Conservation (phyloP, 1,140 invertebrate species). For the Caenorhabditis inopinata region DNA sequence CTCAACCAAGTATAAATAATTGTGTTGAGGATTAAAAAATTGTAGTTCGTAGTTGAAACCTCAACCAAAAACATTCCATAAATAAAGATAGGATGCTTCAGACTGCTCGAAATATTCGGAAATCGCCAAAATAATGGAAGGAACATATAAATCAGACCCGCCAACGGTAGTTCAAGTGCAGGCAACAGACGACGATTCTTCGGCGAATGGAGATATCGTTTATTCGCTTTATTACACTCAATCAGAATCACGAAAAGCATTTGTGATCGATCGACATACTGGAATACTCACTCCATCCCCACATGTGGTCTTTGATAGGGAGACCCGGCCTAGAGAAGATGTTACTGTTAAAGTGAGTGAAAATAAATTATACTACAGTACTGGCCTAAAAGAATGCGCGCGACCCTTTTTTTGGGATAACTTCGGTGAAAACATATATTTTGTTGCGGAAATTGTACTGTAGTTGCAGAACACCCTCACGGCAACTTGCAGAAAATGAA, state of each 20-base stretch:
- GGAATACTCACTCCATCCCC: constrained; percentile 59
- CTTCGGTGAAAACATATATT: no score
- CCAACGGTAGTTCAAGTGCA: constrained; percentile 48
- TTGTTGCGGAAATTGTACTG: no score
- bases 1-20: no score
- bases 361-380: not conserved
- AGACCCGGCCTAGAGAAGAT: constrained; percentile 55
- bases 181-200: constrained; percentile 59
- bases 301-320: constrained; percentile 62
- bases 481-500: no score
- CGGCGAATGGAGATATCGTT: constrained; percentile 58
- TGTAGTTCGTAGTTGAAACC: no score
- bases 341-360: constrained; percentile 59
- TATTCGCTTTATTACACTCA: constrained; percentile 62
- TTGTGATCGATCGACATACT: constrained; percentile 58
- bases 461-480: no score
- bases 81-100: not conserved
- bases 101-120: constrained; percentile 55
- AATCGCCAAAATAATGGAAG: constrained; percentile 55
- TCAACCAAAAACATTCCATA: no score
- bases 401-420: no score
- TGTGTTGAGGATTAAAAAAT: no score
- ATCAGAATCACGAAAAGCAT: constrained; percentile 59
- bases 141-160: constrained; percentile 49
- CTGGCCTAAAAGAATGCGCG: not conserved